Evolutionary conservation across 2,888 invertebrate genomes (phyloP), one percentile per base, ranked within the genome.

Genomic region (Diaprepes abbreviatus): DNA sequence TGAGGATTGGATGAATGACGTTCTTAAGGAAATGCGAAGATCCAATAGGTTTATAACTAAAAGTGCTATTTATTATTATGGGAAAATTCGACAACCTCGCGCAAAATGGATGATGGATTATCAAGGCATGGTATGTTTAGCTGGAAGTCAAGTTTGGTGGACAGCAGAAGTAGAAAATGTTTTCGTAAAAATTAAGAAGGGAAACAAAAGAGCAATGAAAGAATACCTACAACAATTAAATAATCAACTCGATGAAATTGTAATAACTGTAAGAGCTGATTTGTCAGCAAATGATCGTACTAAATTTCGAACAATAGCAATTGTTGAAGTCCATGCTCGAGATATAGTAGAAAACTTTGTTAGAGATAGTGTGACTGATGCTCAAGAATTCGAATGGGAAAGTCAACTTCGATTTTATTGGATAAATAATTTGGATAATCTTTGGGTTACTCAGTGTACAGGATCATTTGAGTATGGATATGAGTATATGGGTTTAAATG

Each of bases 401-500:
- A 95, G 95, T 79, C 96, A 97, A 83, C 85, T 97, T 69, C 86
- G 96, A 64, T 96, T 96, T 85, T 97, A 97, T 81, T 97, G 97
- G 97, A 85, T 92, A 1, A 93, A 92, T 79, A 88, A 89, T 66
- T 86, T 91, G 40, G 95, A 96, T 80, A 93, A 94, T 77, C 83
- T 95, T 14, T 90, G 91, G 84, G 91, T 96, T 16, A 87, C 90
- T 19, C 97, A 97, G 80, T 97, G 96, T 80, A 92, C 92, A 16
- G 94, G 94, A 40, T 85, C 89, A 17, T 97, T 97, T 81, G 93
- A 95, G 71, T 97, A 96, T 79, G 97, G 97, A 3, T 97, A 96
- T 82, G 97, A 97, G 82, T 97, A 97, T 82, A 96, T 96, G 95
- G 97, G 97, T 0, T 85, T 96, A 7, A 96, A 95, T 82, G 96